Evolutionary conservation across 2,888 invertebrate species (phyloP).

Genomic region (Aproaerema taeniolella): DNA sequence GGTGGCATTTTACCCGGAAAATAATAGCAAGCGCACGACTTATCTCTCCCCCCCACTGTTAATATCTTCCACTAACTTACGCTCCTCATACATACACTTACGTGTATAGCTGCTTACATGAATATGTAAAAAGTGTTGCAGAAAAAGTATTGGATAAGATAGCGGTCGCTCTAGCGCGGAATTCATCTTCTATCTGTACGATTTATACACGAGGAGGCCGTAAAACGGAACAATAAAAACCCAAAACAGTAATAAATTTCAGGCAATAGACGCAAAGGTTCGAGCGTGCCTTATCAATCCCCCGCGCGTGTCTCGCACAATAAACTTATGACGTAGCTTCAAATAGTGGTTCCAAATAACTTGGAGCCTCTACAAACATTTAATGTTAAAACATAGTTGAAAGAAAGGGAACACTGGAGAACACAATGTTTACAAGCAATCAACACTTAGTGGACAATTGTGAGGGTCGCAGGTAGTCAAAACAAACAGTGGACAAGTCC

Average conservation of each 20-base stretch:
- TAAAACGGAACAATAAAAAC: conserved; percentile 79
- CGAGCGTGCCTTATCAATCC: conserved; percentile 76
- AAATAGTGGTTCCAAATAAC: neutral
- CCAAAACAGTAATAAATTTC: conserved; percentile 79
- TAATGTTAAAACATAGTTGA: conserved; percentile 25
- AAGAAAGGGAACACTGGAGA: conserved; percentile 49
- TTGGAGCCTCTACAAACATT: conserved; percentile 10
- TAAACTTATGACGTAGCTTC: conserved; percentile 67
- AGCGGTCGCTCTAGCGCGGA: conserved; percentile 64
- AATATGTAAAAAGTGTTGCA: conserved; percentile 42
- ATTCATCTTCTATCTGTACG: conserved; percentile 75
- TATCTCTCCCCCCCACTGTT: conserved; percentile 15
- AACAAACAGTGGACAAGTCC: conserved; percentile 68
- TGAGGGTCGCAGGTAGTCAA: conserved; percentile 67
- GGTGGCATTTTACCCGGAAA: conserved; percentile 37
- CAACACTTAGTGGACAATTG: conserved; percentile 72
- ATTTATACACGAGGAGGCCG: conserved; percentile 75
- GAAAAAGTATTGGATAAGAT: conserved; percentile 54
- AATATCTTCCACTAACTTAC: conserved; percentile 16
- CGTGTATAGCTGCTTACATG: conserved; percentile 21
- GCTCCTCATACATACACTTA: conserved; percentile 1
- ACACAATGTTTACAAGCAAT: conserved; percentile 70
- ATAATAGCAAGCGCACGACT: conserved; percentile 21
- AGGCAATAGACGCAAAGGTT: conserved; percentile 77
- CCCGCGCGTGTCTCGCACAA: conserved; percentile 66